Conservation (phyloP, 2,113 vertebrate genomes). For the Setophaga petechia region DNA sequence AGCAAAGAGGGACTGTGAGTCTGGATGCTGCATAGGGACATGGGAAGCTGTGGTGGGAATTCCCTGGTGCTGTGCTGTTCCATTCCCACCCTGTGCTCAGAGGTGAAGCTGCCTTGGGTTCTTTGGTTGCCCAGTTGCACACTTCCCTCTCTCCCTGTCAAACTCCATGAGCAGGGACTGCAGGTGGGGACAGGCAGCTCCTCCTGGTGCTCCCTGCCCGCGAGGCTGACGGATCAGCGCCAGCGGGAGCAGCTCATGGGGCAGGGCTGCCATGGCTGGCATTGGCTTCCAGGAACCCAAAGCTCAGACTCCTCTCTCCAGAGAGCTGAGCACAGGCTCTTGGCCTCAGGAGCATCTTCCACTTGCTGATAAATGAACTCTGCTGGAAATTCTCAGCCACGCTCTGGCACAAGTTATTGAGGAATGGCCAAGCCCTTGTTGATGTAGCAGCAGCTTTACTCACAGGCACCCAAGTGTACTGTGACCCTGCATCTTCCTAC, state of each 20-base stretch:
- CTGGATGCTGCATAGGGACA: not conserved
- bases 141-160: not conserved
- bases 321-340: not conserved
- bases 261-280: fast-evolving
- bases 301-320: not conserved
- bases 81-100: not conserved
- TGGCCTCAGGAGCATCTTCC: not conserved
- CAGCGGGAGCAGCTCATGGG: not conserved
- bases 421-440: not conserved
- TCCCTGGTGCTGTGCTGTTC: fast-evolving
- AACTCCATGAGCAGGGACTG: not conserved
- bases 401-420: fast-evolving
- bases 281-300: not conserved
- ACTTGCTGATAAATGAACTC: not conserved
- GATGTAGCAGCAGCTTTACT: not conserved
- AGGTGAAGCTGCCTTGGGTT: not conserved
- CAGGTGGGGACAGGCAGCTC: fast-evolving
- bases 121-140: not conserved
- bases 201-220: not conserved
- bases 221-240: fast-evolving
- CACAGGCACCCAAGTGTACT: not conserved
- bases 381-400: not conserved
- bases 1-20: not conserved
- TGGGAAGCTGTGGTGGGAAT: not conserved
- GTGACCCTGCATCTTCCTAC: fast-evolving